These are phyloP conservation scores for Climacteris rufus DNA, from an alignment of 2,113 vertebrate species.

Conservation along the genomic window DNA sequence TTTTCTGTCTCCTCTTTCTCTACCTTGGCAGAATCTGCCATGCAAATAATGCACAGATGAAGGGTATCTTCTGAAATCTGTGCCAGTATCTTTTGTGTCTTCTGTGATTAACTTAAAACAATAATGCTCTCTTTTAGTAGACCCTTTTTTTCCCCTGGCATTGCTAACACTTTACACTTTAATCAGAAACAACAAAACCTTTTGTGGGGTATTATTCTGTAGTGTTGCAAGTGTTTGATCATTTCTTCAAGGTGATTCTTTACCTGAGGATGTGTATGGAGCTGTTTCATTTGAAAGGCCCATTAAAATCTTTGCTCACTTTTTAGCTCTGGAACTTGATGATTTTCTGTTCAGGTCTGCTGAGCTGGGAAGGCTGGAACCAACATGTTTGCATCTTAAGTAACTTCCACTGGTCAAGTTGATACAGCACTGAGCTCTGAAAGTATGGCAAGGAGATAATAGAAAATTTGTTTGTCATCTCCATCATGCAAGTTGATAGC, in stretches of 20 bases:
- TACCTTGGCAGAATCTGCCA: background rate
- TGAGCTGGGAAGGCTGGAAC: background rate
- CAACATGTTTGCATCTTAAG: background rate
- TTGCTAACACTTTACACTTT: background rate
- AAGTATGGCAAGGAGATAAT: background rate
- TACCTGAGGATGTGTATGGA: background rate
- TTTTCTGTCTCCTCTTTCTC: background rate
- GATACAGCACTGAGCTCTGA: background rate
- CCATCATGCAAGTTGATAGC: background rate
- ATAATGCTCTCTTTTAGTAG: background rate
- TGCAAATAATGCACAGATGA: background rate
- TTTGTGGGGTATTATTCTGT: background rate
- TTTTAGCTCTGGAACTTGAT: background rate
- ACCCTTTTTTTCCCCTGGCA: background rate
- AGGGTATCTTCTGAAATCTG: background rate
- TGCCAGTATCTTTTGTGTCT: background rate
- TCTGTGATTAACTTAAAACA: constrained; percentile 10
- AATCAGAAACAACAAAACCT: background rate
- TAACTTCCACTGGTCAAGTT: background rate
- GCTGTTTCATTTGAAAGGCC: background rate
- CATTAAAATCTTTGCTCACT: background rate
- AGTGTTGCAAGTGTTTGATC: background rate
- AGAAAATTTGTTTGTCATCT: background rate
- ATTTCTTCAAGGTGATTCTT: background rate
- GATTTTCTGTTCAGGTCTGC: background rate